These are phyloP conservation scores for Crambe crambe DNA, from an alignment of 37 sponge, comb jelly and placozoan species.

Conservation along the genomic window DNA sequence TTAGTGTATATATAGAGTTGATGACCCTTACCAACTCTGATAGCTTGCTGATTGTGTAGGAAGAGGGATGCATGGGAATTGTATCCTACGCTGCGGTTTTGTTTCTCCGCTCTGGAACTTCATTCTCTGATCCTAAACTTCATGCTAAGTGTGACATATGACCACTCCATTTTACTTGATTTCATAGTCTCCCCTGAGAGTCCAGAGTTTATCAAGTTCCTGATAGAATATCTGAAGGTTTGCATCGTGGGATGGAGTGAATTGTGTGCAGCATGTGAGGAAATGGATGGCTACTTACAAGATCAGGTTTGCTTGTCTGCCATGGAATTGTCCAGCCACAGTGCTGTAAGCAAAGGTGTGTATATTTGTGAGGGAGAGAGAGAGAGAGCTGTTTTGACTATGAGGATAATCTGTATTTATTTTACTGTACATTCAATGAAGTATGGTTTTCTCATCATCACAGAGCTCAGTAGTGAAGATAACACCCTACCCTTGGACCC, in stretches of 20 bases:
- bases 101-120: neutral
- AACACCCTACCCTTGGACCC: too few relatives aligned
- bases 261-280: slow-evolving; percentile 10
- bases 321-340: too few relatives aligned
- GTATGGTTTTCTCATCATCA: too few relatives aligned
- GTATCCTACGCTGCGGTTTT: neutral
- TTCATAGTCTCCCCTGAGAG: slow-evolving; percentile 54
- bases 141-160: slow-evolving; percentile 27
- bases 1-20: too few relatives aligned
- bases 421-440: too few relatives aligned
- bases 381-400: too few relatives aligned
- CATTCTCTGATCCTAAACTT: slow-evolving; percentile 44
- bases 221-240: slow-evolving; percentile 23
- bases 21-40: neutral
- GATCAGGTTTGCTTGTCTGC: neutral
- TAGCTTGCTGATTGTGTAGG: neutral
- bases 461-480: too few relatives aligned
- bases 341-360: too few relatives aligned
- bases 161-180: slow-evolving; percentile 53
- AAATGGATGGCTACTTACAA: neutral
- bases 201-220: slow-evolving; percentile 9
- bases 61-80: neutral
- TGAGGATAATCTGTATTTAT: too few relatives aligned
- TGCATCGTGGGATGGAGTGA: slow-evolving; percentile 2
- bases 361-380: too few relatives aligned